Evolutionary conservation across 2,797 vertebrate genomes (phyloP), one percentile per base, ranked within the genome.

Genomic region (Eulemur mongoz): DNA sequence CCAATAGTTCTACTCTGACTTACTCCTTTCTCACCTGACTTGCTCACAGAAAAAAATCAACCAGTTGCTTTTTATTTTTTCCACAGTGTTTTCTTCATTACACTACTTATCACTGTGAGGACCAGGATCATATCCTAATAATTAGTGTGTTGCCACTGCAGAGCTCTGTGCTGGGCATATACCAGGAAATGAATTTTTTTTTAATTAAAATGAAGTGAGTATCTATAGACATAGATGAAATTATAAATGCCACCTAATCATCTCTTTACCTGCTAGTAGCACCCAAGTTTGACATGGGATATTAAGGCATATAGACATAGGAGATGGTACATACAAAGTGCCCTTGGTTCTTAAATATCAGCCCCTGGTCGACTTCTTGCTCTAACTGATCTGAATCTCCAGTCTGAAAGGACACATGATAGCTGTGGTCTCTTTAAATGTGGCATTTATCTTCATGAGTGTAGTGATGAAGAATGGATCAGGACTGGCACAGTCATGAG

Each of bases 381-480:
- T 81, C 20, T 76, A 80, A 54, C 59, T 4, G 4, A 91, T 61
- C 52, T 43, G 20, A 82, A 78, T 95, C 73, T 97, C 48, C 59
- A 95, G 67, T 72, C 14, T 7, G 48, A 89, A 95, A 91, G 85
- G 93, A 83, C 59, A 91, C 25, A 20, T 57, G 79, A 80, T 86
- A 86, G 89, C 59, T 59, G 50, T 76, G 91, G 63, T 12, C 7
- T 88, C 72, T 83, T 63, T 88, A 59, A 91, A 89, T 54, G 48
- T 92, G 79, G 8, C 54, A 91, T 96, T 96, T 96, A 92, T 97
- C 94, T 97, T 97, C 59, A 96, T 80, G 57, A 98, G 32, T 52
- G 25, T n/a, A 43, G 63, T 45, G 61, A 84, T 86, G 52, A 97
- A 89, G 87, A 17, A 96, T 85, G 95, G 67, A 80, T 86, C 83